Conservation (phyloP, 2,888 invertebrate species). For the Hirtodrosophila trivittata region DNA sequence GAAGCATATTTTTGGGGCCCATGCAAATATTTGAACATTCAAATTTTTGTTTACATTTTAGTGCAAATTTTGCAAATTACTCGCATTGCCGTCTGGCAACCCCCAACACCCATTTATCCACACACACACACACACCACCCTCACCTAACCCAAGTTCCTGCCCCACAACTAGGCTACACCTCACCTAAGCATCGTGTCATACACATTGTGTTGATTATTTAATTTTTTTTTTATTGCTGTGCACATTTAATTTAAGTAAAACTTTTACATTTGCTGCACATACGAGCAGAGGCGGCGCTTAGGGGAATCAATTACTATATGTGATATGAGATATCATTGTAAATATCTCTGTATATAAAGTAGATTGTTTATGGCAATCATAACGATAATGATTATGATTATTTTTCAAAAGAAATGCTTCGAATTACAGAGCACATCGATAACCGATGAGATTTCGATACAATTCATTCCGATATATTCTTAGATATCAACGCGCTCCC, state of each 20-base stretch:
- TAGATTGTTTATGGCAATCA: no score
- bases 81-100: conserved; percentile 45
- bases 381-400: no score
- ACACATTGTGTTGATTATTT: conserved; percentile 19
- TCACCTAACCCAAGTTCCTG: no score
- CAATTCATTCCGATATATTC: background rate
- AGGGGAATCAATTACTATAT: conserved; percentile 1
- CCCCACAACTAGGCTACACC: no score
- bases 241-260: conserved; percentile 57
- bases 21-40: conserved; percentile 70
- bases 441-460: no score
- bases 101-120: conserved; percentile 12
- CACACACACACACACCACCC: background rate
- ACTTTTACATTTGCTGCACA: conserved; percentile 29
- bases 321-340: no score
- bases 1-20: conserved; percentile 61
- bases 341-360: no score
- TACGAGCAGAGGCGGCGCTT: conserved; percentile 21
- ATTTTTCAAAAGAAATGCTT: no score
- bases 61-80: conserved; percentile 74
- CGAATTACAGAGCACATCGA: no score
- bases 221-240: conserved; percentile 24
- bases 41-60: conserved; percentile 75
- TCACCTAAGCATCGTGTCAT: conserved; percentile 23
- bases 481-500: background rate